Conservation (phyloP, 2,888 invertebrate genomes). For the Philopedon plagiatum region DNA sequence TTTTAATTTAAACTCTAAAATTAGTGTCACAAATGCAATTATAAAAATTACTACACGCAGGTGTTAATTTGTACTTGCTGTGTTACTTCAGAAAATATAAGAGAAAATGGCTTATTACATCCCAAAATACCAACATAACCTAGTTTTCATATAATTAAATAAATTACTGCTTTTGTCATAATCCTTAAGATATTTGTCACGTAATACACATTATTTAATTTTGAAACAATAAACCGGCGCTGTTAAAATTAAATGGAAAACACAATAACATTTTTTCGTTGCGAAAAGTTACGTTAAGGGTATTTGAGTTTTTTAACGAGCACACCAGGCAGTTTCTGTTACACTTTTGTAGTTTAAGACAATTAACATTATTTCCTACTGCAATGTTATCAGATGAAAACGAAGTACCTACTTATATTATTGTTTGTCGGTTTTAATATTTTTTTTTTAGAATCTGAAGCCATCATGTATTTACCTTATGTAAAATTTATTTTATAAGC, state of each 20-base stretch:
- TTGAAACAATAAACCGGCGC: conserved; percentile 3
- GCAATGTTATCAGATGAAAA: no score
- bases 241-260: conserved; percentile 14
- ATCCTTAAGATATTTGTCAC: conserved; percentile 5
- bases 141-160: conserved; percentile 3
- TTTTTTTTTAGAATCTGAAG: no score
- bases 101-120: not conserved
- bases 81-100: not conserved
- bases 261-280: conserved; percentile 16
- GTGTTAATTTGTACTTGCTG: not conserved
- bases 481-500: no score
- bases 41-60: not conserved
- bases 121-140: not conserved
- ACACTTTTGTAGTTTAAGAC: conserved; percentile 34
- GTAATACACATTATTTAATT: conserved; percentile 9
- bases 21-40: no score
- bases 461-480: no score
- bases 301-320: conserved; percentile 22
- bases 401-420: no score
- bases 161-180: not conserved
- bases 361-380: no score
- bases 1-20: no score
- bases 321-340: conserved; percentile 4
- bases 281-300: conserved; percentile 27
- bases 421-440: no score